phyloP scores from a whole-genome alignment of 1,140 invertebrate genomes.

The Drosophila equinoxialis region DNA sequence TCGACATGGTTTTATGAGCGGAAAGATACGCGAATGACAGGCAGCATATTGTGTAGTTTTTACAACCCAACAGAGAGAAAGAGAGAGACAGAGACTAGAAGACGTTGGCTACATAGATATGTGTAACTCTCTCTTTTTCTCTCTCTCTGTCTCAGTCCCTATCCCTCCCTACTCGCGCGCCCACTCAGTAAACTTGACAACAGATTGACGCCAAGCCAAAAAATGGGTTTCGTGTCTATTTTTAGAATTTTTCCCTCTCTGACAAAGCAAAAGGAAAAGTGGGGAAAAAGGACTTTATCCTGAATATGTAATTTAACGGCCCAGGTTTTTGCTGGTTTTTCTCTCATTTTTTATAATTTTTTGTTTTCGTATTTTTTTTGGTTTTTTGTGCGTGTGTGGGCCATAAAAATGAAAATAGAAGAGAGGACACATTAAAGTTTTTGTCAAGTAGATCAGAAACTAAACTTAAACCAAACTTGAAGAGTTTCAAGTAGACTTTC shows the following conservation, averaged over 20 bases:
- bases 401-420: slow-evolving; percentile 21
- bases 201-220: slow-evolving; percentile 16
- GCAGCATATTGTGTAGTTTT: slow-evolving; percentile 49
- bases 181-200: slow-evolving; percentile 13
- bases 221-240: slow-evolving; percentile 47
- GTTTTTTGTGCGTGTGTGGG: slow-evolving; percentile 51
- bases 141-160: background rate
- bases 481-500: slow-evolving; percentile 35
- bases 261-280: background rate
- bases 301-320: slow-evolving; percentile 16
- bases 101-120: background rate
- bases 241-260: slow-evolving; percentile 37
- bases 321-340: slow-evolving; percentile 38
- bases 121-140: background rate
- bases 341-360: slow-evolving; percentile 12
- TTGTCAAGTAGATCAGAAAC: slow-evolving; percentile 9
- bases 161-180: background rate
- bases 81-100: background rate
- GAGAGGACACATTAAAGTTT: slow-evolving; percentile 4
- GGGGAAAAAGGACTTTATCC: slow-evolving; percentile 7
- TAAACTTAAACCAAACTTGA: background rate
- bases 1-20: slow-evolving; percentile 49
- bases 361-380: slow-evolving; percentile 4
- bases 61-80: background rate
- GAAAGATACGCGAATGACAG: slow-evolving; percentile 33